Base-by-base conservation (phyloP, 2,797 vertebrate species). In the Diplodus sargus region DNA sequence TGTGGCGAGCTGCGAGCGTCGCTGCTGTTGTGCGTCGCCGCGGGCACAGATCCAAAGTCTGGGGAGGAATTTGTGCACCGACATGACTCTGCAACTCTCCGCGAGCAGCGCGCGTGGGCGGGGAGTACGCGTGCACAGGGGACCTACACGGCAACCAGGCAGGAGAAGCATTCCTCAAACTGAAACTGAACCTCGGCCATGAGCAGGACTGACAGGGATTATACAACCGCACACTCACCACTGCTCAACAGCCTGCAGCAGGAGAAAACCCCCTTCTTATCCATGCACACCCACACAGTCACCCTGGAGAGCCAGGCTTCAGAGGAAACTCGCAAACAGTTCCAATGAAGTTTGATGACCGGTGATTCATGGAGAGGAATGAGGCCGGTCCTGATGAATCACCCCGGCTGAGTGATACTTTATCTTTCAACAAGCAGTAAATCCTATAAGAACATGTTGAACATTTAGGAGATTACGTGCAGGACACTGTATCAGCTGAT, bases 21-120 rank as follows among this genome's bases (percentile, higher is more conserved):
- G 23, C 47, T 15, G 72, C 47, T 16, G 66, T 22, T 16, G 18
- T 59, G 59, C 49, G 66, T 48, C 42, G 64, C 70, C 6, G 64
- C 60, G 47, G 76, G 75, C 78, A 10, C 5, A 13, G 20, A 42
- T 87, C 83, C 88, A 77, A 51, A 30, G 17, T 53, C 48, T 11
- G 22, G 45, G 71, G 65, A 82, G 84, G 77, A 75, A 83, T 80
- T 77, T 72, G 76, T 81, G 89, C 92, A 90, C 85, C 92, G 77
- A 85, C 93, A 89, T 95, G 94, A 95, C 94, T 92, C 56, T 84
- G 94, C 94, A 94, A 90, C 83, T 92, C 70, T 79, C n/a, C 22
- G 72, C 71, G 30, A 64, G 48, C 60, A 23, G 1, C 1, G 76
- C 0, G 84, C 30, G 45, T 2, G 45, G 45, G 13, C 23, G 43